Conservation (phyloP, 2,797 vertebrate genomes). For the Cryptoprocta ferox region DNA sequence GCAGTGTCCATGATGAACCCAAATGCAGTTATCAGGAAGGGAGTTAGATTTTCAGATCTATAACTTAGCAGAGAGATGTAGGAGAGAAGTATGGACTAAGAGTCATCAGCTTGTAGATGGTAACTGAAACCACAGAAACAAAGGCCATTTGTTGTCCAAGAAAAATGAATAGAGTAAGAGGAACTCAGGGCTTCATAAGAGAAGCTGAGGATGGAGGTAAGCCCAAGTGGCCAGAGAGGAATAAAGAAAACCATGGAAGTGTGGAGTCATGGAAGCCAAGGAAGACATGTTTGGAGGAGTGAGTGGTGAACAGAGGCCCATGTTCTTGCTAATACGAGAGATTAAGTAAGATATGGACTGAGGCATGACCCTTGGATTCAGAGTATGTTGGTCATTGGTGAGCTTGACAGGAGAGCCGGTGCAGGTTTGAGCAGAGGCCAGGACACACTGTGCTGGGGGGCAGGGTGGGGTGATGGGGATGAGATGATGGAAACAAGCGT, state of each 20-base stretch:
- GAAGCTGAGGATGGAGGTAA: neutral
- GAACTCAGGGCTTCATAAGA: neutral
- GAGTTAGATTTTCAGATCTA: neutral
- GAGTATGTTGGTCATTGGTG: neutral
- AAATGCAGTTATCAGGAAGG: neutral
- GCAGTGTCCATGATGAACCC: neutral
- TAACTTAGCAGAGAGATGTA: neutral
- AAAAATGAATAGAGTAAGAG: neutral
- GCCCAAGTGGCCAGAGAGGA: neutral
- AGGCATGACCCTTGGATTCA: neutral
- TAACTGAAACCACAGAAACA: neutral
- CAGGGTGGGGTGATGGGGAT: neutral
- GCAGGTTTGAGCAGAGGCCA: neutral
- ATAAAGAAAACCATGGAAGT: neutral
- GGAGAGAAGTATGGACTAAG: neutral
- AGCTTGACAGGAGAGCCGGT: neutral
- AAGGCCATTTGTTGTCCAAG: neutral
- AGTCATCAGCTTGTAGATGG: neutral
- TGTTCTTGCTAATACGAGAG: neutral
- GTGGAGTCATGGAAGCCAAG: neutral
- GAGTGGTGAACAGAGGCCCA: neutral
- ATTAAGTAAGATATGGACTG: neutral
- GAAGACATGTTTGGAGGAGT: neutral
- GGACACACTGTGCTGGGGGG: neutral
- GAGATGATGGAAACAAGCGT: no score